These are phyloP conservation scores for Pseudorhombus dupliciocellatus DNA, from an alignment of 2,113 vertebrate genomes.

Conservation along the genomic window DNA sequence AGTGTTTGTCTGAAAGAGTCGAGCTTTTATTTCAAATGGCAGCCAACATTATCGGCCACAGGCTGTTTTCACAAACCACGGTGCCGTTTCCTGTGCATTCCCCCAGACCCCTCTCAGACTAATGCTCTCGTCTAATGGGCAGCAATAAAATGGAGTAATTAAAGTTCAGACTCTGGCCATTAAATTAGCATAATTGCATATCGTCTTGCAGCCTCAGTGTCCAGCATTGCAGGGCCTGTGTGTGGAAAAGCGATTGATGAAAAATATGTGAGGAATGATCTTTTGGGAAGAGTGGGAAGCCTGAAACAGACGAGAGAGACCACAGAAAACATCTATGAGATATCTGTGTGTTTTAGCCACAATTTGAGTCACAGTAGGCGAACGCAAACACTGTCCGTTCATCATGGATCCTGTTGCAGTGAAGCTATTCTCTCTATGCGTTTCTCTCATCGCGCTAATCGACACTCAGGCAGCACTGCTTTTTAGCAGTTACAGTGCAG, in stretches of 20 bases:
- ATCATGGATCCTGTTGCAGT: background rate
- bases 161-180: background rate
- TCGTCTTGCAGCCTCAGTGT: background rate
- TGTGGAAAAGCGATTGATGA: background rate
- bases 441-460: slow-evolving; percentile 12
- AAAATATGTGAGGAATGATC: background rate
- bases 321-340: too few species aligned
- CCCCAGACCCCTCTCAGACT: slow-evolving; percentile 12
- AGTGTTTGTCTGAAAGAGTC: slow-evolving; percentile 24
- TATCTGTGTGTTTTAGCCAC: slow-evolving; percentile 1
- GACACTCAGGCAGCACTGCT: background rate
- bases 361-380: too few species aligned
- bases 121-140: slow-evolving; percentile 10
- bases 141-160: slow-evolving; percentile 27
- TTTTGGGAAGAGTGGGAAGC: background rate
- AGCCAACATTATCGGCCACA: slow-evolving; percentile 23
- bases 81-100: slow-evolving; percentile 12
- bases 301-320: slow-evolving; percentile 12
- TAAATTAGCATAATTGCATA: background rate
- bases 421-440: background rate
- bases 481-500: slow-evolving; percentile 21
- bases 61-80: slow-evolving; percentile 26
- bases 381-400: too few species aligned
- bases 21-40: slow-evolving; percentile 22
- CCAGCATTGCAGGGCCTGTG: background rate